phyloP scores from a whole-genome alignment of 1,140 invertebrate genomes.

The Drosophila pseudoananassae region DNA sequence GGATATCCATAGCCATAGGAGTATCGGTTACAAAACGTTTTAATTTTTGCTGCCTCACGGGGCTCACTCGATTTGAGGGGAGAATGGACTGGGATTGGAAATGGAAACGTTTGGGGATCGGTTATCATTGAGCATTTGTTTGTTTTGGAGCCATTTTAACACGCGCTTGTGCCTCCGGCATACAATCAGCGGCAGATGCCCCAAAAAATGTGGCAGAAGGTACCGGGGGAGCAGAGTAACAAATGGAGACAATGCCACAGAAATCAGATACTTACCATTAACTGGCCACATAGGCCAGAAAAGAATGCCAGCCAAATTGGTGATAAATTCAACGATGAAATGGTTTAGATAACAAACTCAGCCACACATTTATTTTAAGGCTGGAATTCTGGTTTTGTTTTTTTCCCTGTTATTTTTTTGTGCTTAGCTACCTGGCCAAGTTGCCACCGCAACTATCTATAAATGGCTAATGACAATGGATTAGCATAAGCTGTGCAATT shows the following conservation, averaged over 20 bases:
- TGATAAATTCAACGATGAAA: constrained; percentile 66
- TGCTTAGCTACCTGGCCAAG: constrained; percentile 38
- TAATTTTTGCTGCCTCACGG: constrained; percentile 75
- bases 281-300: constrained; percentile 35
- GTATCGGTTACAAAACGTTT: constrained; percentile 79
- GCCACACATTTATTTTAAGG: constrained; percentile 15
- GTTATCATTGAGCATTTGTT: constrained; percentile 68
- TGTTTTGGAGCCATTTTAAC: constrained; percentile 72
- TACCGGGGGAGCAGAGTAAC: constrained; percentile 1
- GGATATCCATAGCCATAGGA: constrained; percentile 38
- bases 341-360: constrained; percentile 53
- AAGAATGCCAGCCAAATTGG: constrained; percentile 58
- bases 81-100: constrained; percentile 34
- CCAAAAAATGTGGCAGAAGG: constrained; percentile 16
- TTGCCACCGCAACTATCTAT: constrained; percentile 70
- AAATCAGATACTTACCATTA: constrained; percentile 69
- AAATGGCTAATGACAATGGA: constrained; percentile 79
- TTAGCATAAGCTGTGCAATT: constrained; percentile 78
- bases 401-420: constrained; percentile 14
- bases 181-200: constrained; percentile 35
- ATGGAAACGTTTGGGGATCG: constrained; percentile 56
- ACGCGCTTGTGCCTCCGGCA: constrained; percentile 59
- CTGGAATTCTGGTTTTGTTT: constrained; percentile 20
- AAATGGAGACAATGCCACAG: constrained; percentile 41
- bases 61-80: constrained; percentile 23